Evolutionary conservation across 2,113 vertebrate species (phyloP).

Genomic region (Indri indri): DNA sequence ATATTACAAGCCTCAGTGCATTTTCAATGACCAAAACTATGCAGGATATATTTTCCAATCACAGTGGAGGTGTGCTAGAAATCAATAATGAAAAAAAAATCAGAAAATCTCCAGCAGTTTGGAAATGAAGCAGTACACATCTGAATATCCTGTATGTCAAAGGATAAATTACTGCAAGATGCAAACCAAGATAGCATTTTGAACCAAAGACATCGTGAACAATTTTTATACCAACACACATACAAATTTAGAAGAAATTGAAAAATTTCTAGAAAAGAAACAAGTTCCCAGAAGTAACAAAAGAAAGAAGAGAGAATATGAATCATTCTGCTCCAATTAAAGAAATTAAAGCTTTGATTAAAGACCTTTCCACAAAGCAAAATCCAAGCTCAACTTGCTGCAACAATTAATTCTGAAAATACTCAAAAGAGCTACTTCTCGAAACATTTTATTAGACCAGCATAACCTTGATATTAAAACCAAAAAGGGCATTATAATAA

Average conservation of each 20-base stretch:
- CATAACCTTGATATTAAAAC: background rate
- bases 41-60: background rate
- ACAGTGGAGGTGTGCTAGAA: background rate
- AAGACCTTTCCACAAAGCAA: background rate
- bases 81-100: background rate
- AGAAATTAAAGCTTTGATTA: background rate
- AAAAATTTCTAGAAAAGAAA: background rate
- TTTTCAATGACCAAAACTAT: background rate
- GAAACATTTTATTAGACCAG: background rate
- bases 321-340: background rate
- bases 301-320: background rate
- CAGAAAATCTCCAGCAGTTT: background rate
- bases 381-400: background rate
- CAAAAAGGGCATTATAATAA: background rate
- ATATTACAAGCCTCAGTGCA: background rate
- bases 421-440: background rate
- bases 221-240: background rate
- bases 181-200: background rate
- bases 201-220: background rate
- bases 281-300: background rate
- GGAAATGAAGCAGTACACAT: background rate
- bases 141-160: background rate
- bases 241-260: background rate
- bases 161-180: background rate
- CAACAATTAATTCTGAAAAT: background rate